Base-by-base conservation (phyloP, 2,888 invertebrate genomes). In the Machimus rusticus region DNA sequence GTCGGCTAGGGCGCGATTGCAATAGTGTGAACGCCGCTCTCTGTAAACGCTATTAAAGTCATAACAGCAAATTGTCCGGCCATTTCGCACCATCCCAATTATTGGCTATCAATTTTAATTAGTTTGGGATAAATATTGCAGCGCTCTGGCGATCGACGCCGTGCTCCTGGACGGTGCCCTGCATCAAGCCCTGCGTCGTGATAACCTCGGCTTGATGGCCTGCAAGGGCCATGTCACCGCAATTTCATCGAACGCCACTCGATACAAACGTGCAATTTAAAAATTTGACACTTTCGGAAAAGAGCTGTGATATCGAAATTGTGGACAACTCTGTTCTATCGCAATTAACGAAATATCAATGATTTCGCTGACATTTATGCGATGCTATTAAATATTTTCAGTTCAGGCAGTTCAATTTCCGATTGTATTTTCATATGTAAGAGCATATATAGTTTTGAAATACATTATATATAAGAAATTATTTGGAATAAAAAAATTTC, bases 71-170 rank as follows among this genome's bases (percentile, higher is more conserved):
- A 84, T 84, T 84, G 66, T 84, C 14, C 19, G 66, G 39, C 23
- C 74, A 23, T 84, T 84, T 84, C 57, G 39, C 34, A 19, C 66
- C n/a, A 19, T n/a, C 31, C 37, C 84, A 39, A 66, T 84, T 84
- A 84, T 84, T 66, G 84, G 84, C 84, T 43, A 84, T 84, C 66
- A 84, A 84, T 84, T 84, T 84, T 84, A 84, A 84, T 84, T 84
- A 84, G 84, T 66, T 74, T 37, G 66, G 37, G 74, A 84, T 84
- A 84, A 84, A 84, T 84, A 84, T 84, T 66, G 66, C 81, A 8
- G 8, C n/a, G 8, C 1, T 6, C 51, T n/a, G 51, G 51, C 51
- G n/a, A 19, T 19, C n/a, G n/a, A n/a, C 51, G 12, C 28, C 28
- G 28, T 12, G 23, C 23, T 66, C 66, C 66, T 66, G 66, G 66